phyloP scores from a whole-genome alignment of 2,113 vertebrate genomes.

The Bubalus kerabau region DNA sequence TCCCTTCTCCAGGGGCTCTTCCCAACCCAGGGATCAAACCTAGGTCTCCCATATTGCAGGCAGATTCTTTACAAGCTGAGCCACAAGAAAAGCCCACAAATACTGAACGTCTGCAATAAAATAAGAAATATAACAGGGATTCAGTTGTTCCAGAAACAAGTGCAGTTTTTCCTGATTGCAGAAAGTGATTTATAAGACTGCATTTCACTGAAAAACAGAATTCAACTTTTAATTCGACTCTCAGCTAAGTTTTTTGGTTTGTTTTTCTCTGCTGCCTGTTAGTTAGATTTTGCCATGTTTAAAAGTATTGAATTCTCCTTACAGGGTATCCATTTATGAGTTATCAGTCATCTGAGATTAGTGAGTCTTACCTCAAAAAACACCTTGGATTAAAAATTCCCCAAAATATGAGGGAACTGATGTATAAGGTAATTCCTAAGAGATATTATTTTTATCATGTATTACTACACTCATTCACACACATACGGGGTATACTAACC shows the following conservation, averaged over 20 bases:
- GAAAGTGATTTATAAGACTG: neutral
- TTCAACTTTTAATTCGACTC: neutral
- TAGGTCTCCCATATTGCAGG: neutral
- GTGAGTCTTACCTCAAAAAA: neutral
- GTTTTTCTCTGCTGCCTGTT: neutral
- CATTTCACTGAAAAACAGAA: constrained; percentile 9
- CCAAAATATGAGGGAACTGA: neutral
- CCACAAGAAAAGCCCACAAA: neutral
- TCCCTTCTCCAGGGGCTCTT: neutral
- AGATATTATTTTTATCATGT: neutral
- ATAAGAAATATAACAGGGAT: neutral
- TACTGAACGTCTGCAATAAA: neutral
- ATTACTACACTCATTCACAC: neutral
- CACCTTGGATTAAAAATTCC: neutral
- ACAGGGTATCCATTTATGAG: neutral
- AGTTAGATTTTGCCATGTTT: neutral
- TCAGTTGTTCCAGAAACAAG: neutral
- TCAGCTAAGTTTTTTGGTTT: neutral
- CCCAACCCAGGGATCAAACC: neutral
- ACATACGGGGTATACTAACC: neutral
- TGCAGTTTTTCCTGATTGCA: neutral
- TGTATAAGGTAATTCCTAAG: neutral
- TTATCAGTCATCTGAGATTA: neutral
- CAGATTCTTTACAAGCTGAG: neutral
- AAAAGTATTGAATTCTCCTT: neutral